Evolutionary conservation across 1,140 invertebrate genomes (phyloP).

Genomic region (Agrypnia vestita): DNA sequence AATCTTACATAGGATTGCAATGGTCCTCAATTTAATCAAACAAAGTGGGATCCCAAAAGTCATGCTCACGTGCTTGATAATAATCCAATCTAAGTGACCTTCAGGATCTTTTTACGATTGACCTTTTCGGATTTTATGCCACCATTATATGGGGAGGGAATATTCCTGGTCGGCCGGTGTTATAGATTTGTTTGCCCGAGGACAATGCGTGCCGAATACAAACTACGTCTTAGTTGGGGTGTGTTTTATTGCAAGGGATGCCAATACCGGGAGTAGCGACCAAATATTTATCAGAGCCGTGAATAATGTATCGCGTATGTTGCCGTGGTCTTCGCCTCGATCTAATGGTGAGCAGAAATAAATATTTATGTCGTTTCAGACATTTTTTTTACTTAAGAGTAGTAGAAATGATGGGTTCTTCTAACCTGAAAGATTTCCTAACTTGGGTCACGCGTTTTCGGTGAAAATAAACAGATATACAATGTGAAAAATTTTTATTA

Average conservation of each 20-base stretch:
- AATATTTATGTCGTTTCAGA: no score
- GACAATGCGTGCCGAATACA: slow-evolving; percentile 27
- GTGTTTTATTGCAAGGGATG: slow-evolving; percentile 30
- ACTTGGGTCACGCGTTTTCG: no score
- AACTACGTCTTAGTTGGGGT: slow-evolving; percentile 1
- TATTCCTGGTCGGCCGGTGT: background rate
- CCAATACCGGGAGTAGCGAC: slow-evolving; percentile 22
- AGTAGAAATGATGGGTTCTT: no score
- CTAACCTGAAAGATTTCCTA: no score
- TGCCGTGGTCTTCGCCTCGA: no score
- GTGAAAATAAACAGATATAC: no score
- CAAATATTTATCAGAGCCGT: slow-evolving; percentile 33
- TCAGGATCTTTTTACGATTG: slow-evolving; percentile 42
- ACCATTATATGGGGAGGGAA: slow-evolving; percentile 18
- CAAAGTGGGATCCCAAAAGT: slow-evolving; percentile 25
- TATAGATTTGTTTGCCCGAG: slow-evolving; percentile 30
- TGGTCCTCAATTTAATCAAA: slow-evolving; percentile 30
- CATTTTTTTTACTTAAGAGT: no score
- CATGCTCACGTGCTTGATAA: background rate
- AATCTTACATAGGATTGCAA: background rate
- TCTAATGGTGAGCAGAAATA: no score
- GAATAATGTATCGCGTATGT: slow-evolving; percentile 12
- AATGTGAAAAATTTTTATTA: no score
- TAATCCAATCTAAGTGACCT: slow-evolving; percentile 44
- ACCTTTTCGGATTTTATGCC: slow-evolving; percentile 43